Evolutionary conservation across 2,888 invertebrate genomes (phyloP), one percentile per base, ranked within the genome.

Genomic region (Maniola hyperantus): DNA sequence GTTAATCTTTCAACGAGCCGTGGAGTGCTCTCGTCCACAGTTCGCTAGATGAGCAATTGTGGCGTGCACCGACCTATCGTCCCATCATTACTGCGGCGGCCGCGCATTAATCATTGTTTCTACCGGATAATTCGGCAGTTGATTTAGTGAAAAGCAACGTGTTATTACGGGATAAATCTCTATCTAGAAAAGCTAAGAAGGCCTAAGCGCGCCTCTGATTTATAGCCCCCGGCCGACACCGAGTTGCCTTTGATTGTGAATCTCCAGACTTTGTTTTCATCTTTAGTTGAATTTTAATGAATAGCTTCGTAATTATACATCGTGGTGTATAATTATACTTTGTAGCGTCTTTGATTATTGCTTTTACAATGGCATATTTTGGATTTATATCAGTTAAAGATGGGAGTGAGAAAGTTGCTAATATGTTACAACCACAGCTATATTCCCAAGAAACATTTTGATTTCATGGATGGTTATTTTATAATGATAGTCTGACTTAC

Each of bases 171-270:
- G 90, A 91, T 92, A 92, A 92, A 92, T 92, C 92, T 92, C 87
- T 92, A 91, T 92, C 91, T 92, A 91, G 92, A 91, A 92, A 91
- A 90, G 91, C 91, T 91, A 91, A 92, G 91, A 88, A 91, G 91
- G 88, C 89, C 91, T 92, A 91, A 92, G 89, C 88, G 85, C 87
- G 82, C 81, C 79, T 68, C 83, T 89, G 91, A 91, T 91, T 92
- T 91, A 92, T 87, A 77, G 79, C 76, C 81, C 87, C 76, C 77
- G 82, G 88, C 88, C 79, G 86, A 86, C 85, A 83, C 82, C 85
- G 84, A 84, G 82, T 85, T 83, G 81, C 81, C 72, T 85, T 87
- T 90, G 91, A 91, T 91, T 91, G 90, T 91, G 85, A 85, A 87
- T 84, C 87, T 76, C 74, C 74, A 76, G 77, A 79, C 81, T 84